Conservation (phyloP, 1,140 invertebrate genomes). For the Armadillidium nasatum region DNA sequence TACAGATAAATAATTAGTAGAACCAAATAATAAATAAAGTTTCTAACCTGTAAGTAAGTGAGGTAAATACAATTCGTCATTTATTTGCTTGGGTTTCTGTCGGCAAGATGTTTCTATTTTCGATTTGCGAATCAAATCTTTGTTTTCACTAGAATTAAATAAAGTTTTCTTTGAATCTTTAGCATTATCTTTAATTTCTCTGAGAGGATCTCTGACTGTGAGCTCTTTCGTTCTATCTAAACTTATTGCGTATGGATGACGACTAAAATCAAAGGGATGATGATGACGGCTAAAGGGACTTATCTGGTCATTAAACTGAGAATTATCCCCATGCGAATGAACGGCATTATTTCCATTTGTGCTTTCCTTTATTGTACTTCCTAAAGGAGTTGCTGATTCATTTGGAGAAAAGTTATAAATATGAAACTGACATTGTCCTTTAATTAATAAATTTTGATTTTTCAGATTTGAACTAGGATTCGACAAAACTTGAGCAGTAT, state of each 20-base stretch:
- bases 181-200: conserved; percentile 41
- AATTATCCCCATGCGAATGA: no score
- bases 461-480: not conserved
- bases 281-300: conserved; percentile 22
- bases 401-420: not conserved
- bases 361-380: no score
- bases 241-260: conserved; percentile 42
- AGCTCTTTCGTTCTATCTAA: conserved; percentile 39
- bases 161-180: conserved; percentile 19
- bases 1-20: no score
- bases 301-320: not conserved
- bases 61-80: conserved; percentile 52
- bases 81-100: conserved; percentile 44
- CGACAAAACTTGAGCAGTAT: not conserved
- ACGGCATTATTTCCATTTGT: no score
- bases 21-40: not conserved
- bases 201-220: conserved; percentile 33
- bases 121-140: conserved; percentile 28
- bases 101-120: conserved; percentile 33
- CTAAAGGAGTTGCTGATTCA: not conserved
- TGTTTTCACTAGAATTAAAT: conserved; percentile 17
- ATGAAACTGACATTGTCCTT: not conserved
- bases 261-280: conserved; percentile 29
- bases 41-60: conserved; percentile 53
- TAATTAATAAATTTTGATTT: not conserved